Conservation (phyloP, 2,113 vertebrate species). For the Aspidoscelis tigris region DNA sequence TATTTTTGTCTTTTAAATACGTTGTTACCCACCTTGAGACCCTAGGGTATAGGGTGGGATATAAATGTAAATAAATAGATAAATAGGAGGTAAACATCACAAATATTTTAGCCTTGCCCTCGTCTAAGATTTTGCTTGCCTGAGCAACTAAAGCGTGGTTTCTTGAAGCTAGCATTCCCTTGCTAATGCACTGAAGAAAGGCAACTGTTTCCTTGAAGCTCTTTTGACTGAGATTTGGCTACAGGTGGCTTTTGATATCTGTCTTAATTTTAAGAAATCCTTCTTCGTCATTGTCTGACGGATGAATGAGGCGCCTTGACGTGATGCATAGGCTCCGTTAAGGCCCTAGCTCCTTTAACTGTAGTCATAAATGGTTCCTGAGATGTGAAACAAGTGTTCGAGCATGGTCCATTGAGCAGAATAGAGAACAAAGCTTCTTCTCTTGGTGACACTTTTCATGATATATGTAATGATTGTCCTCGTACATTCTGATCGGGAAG, state of each 20-base stretch:
- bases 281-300: constrained; percentile 6
- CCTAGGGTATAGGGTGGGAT: too few relatives aligned
- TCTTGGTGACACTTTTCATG: constrained; percentile 66
- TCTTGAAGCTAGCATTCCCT: not conserved
- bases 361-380: constrained; percentile 76
- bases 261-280: constrained; percentile 50
- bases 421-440: constrained; percentile 68
- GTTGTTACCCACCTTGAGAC: too few relatives aligned
- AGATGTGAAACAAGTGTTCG: constrained; percentile 74
- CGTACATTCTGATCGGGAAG: constrained; percentile 57
- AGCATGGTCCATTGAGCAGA: constrained; percentile 79
- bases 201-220: not conserved
- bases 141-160: not conserved
- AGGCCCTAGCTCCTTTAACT: constrained; percentile 70
- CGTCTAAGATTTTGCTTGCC: not conserved
- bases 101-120: not conserved
- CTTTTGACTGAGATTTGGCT: not conserved
- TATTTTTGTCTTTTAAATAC: too few relatives aligned
- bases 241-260: constrained; percentile 30
- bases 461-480: constrained; percentile 70
- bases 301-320: constrained; percentile 68
- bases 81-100: not conserved
- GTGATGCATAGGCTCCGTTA: constrained; percentile 61
- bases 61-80: too few relatives aligned
- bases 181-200: not conserved